Base-by-base conservation (phyloP, 2,888 invertebrate genomes). In the Choristoneura rosaceana region DNA sequence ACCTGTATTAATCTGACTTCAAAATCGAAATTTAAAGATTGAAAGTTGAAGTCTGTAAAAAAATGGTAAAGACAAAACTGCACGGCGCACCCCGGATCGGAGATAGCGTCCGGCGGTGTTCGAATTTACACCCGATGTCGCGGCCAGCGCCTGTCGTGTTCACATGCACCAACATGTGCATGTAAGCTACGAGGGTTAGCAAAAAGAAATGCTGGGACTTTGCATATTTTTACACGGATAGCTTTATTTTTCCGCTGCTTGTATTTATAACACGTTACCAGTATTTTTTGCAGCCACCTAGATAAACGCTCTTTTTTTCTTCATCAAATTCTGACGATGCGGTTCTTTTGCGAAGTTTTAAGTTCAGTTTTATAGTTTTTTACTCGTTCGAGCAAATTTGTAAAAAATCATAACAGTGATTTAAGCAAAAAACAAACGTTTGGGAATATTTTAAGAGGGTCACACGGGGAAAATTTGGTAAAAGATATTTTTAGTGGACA, bases 41-140 rank as follows among this genome's bases (percentile, higher is more conserved):
- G 47, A 50, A 60, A 60, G 47, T 59, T 45, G 47, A 45, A 58
- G 15, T 62, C 58, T 15, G n/a, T 8, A 61, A 71, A 71, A 74
- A 75, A 71, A 41, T 3, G 59, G 25, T n/a, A 33, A 52, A 58
- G 70, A 65, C 65, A 67, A 75, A 74, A 69, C 66, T 70, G 67
- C 59, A 47, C 66, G 47, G 58, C 41, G 50, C 41, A 43, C 58
- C 45, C 55, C 75, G 67, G 79, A 79, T 76, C 67, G 70, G 69
- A 78, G 80, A 79, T 79, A 78, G 75, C 74, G 70, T 60, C 69
- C 70, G 73, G 73, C 76, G 71, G 76, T 77, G 79, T 78, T 80
- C 80, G 67, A 84, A 87, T 87, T 84, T 85, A 81, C 84, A 81
- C 82, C 82, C 76, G 77, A 81, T 82, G 82, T 81, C 78, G 81